Evolutionary conservation across 2,113 vertebrate species (phyloP), one percentile per base, ranked within the genome.

Genomic region (Butastur rufipennis): DNA sequence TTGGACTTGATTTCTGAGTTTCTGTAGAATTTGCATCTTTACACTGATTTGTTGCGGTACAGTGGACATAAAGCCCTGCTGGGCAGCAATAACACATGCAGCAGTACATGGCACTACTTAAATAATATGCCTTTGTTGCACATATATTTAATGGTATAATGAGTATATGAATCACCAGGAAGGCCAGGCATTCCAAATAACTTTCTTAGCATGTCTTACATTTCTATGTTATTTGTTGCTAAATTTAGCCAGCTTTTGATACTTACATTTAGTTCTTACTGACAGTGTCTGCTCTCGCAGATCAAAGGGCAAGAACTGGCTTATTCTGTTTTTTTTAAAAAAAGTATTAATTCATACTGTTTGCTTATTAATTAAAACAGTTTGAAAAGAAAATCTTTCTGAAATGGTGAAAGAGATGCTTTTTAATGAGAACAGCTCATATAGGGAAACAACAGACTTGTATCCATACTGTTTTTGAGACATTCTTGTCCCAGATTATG

Each of bases 191-290:
- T 85, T 95, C 62, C 29, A 45, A 79, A 73, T 45, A 93, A 68
- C 31, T 86, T 84, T 50, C 48, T 83, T 63, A 88, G 56, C 19
- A 32, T 53, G 34, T 84, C 43, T 88, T 78, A 6, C 20, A 79
- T 72, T 92, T 84, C 77, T 78, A 3, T 79, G 48, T 81, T 89
- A 68, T 87, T 87, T 91, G 43, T 52, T 91, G 56, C 74, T 94
- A 82, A 68, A 87, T 94, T 95, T 73, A 93, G 20, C 7, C 52
- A 56, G 53, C n/a, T 95, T 91, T 91, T 82, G 52, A 83, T 80
- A 61, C 25, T 61, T 89, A 48, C 8, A 29, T 80, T 75, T 36
- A 32, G 42, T 67, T 95, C 48, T 78, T 67, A 29, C 27, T 89
- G 77, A 53, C 61, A 67, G 40, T 21, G 32, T 74, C 73, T 95